Evolutionary conservation across 2,797 vertebrate species (phyloP).

Genomic region (Tokudaia muenninki): DNA sequence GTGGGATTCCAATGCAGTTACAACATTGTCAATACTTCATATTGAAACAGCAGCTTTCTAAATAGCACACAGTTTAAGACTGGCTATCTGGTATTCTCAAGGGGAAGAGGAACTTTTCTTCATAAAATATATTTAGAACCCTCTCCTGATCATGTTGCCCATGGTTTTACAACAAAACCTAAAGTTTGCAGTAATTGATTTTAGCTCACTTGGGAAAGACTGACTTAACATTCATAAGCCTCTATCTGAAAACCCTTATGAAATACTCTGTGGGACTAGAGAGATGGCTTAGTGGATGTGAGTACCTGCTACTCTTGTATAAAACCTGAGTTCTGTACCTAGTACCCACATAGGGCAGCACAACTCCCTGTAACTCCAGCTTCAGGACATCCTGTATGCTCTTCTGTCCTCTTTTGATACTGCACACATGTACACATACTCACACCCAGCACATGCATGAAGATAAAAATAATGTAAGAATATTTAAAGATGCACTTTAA

Average conservation of each 20-base stretch:
- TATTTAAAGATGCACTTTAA: background rate
- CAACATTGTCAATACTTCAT: background rate
- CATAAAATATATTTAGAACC: background rate
- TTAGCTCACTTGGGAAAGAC: background rate
- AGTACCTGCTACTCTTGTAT: background rate
- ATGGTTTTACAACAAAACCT: background rate
- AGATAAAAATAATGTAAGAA: background rate
- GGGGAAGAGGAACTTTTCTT: background rate
- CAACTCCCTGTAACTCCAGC: background rate
- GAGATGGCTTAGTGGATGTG: background rate
- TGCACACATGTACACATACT: too few relatives aligned
- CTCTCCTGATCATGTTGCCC: background rate
- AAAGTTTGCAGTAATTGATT: background rate
- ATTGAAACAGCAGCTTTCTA: constrained; percentile 2
- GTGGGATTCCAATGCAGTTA: background rate
- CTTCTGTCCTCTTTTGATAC: background rate
- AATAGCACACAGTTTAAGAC: background rate
- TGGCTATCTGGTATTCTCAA: background rate
- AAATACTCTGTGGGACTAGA: background rate
- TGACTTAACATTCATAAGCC: background rate
- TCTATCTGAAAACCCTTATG: background rate
- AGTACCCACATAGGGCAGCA: background rate
- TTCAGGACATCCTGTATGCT: background rate
- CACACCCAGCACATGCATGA: background rate
- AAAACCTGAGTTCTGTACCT: background rate